Evolutionary conservation across 2,797 vertebrate species (phyloP).

Genomic region (Columba guinea): DNA sequence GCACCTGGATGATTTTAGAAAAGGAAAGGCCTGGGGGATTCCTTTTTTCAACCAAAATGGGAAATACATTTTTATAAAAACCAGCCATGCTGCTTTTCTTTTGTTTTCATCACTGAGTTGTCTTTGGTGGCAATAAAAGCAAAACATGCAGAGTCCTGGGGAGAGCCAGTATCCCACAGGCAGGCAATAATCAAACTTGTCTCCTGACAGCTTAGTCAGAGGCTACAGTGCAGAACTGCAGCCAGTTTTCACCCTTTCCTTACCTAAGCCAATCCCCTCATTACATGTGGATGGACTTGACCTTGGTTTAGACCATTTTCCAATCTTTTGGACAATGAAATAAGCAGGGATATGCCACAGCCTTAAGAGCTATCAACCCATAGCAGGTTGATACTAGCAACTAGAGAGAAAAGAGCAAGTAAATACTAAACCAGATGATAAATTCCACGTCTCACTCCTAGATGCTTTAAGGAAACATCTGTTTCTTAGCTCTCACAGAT

Average conservation of each 20-base stretch:
- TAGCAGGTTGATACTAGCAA: not conserved
- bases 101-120: not conserved
- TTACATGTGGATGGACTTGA: not conserved
- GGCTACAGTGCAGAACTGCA: not conserved
- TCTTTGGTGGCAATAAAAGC: not conserved
- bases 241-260: not conserved
- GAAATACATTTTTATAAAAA: not conserved
- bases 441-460: not conserved
- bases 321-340: not conserved
- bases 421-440: not conserved
- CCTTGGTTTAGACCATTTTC: not conserved
- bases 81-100: not conserved
- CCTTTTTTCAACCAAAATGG: not conserved
- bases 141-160: not conserved
- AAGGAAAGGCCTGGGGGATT: not conserved
- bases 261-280: fast-evolving
- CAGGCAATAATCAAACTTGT: not conserved
- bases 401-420: not conserved
- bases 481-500: not conserved
- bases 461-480: not conserved
- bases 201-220: not conserved
- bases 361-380: not conserved
- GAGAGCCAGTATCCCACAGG: not conserved
- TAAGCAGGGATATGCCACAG: not conserved
- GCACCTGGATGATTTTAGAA: conserved; percentile 28